Percentiles rank a stretch among this genome's conserved stretches.
These are phyloP conservation scores for Melieria crassipennis DNA, from an alignment of 2,888 invertebrate species.

Conservation along the genomic window DNA sequence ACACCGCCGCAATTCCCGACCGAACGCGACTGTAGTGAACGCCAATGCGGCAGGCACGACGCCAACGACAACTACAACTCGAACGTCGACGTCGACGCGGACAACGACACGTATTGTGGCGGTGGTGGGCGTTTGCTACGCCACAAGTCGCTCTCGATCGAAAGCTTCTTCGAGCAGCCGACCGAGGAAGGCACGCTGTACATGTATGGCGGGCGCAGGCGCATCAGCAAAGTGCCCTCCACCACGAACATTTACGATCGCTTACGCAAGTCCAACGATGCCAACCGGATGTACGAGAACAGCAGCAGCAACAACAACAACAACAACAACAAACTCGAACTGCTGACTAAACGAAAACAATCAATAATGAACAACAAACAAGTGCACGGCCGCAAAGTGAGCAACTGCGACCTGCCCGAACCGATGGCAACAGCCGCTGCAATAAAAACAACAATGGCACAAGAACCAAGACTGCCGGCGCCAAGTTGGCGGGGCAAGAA, in stretches of 20 bases:
- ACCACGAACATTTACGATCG: conserved; percentile 61
- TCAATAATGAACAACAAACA: neutral
- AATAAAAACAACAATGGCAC: conserved; percentile 31
- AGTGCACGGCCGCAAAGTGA: conserved; percentile 19
- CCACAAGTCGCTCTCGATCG: conserved; percentile 62
- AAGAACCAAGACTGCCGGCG: conserved; percentile 51
- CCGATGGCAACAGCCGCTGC: conserved; percentile 38
- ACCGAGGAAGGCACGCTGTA: conserved; percentile 61
- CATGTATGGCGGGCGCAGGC: conserved; percentile 58
- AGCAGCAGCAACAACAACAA: conserved; percentile 27
- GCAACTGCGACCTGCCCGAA: conserved; percentile 6
- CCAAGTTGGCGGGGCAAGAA: conserved; percentile 55
- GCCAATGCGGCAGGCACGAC: neutral
- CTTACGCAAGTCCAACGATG: conserved; percentile 47
- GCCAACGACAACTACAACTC: conserved; percentile 10
- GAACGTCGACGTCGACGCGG: conserved; percentile 31
- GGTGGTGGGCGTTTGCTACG: conserved; percentile 43
- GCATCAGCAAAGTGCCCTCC: conserved; percentile 52
- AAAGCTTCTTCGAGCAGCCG: conserved; percentile 64
- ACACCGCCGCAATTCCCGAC: conserved; percentile 30
- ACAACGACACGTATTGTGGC: neutral
- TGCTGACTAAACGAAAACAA: neutral
- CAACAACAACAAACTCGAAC: conserved; percentile 13
- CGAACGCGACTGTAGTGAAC: neutral
- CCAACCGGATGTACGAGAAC: conserved; percentile 29